A percentile compares a stretch with the other conserved stretches of the same genome.
Conservation (phyloP, 2,113 vertebrate species). For the Erythrocebus patas region DNA sequence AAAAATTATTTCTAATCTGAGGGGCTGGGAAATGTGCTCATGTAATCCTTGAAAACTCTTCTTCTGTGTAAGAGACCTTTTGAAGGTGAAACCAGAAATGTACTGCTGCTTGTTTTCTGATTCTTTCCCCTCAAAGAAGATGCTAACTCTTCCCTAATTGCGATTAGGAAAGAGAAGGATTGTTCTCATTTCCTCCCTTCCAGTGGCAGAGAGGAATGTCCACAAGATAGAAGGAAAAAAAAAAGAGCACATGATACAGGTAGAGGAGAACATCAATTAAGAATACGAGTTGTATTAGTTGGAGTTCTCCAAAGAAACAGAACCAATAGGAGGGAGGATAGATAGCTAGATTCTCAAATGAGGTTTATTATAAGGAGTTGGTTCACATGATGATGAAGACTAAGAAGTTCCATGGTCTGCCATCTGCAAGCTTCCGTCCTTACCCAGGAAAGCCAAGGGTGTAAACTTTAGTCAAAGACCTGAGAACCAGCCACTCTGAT, state of each 20-base stretch:
- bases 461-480: neutral
- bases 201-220: neutral
- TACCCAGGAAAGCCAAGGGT: neutral
- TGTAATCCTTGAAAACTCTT: neutral
- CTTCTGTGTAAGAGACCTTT: neutral
- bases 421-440: neutral
- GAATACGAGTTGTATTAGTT: neutral
- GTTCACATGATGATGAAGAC: neutral
- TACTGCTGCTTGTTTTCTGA: neutral
- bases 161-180: neutral
- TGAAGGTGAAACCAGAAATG: neutral
- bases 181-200: no score
- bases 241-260: neutral
- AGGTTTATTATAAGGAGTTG: neutral
- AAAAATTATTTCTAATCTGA: neutral
- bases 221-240: neutral
- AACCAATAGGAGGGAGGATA: neutral
- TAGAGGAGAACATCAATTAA: neutral
- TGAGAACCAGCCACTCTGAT: neutral
- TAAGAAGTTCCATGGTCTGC: neutral
- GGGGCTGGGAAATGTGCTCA: neutral
- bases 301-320: neutral
- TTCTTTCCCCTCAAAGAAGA: neutral
- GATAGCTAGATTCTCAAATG: neutral
- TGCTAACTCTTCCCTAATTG: neutral